Evolutionary conservation across 2,113 vertebrate species (phyloP).

Genomic region (Crotalus tigris): DNA sequence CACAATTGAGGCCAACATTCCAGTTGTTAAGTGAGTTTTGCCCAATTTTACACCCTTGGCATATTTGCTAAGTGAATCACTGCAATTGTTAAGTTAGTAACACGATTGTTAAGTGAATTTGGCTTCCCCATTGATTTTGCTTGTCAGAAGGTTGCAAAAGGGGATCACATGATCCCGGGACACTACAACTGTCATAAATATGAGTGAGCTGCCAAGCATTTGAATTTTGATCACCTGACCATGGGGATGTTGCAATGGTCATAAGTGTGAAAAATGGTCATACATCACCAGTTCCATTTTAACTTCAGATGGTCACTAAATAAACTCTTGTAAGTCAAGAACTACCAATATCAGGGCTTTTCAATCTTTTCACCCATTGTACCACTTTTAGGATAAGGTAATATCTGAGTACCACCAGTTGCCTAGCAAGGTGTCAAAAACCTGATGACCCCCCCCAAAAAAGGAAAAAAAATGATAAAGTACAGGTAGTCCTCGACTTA

Average conservation of each 20-base stretch:
- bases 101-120: not conserved
- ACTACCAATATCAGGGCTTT: not conserved
- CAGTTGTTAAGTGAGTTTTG: not conserved
- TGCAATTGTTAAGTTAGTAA: not conserved
- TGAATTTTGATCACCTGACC: not conserved
- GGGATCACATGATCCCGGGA: not conserved
- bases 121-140: not conserved
- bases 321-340: not conserved
- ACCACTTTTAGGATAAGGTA: too few relatives aligned
- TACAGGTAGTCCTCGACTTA: too few relatives aligned
- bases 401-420: too few relatives aligned
- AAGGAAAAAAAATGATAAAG: too few relatives aligned
- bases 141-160: not conserved
- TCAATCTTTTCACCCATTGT: too few relatives aligned
- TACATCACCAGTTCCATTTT: not conserved
- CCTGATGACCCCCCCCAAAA: too few relatives aligned
- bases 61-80: not conserved
- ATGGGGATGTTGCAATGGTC: not conserved
- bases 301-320: not conserved
- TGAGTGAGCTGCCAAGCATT: not conserved
- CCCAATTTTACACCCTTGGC: not conserved
- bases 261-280: not conserved
- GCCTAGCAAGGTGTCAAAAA: too few relatives aligned
- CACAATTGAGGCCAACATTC: not conserved
- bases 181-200: not conserved